These are phyloP conservation scores for Diachasmimorpha longicaudata DNA, from an alignment of 1,140 invertebrate genomes.

Conservation along the genomic window DNA sequence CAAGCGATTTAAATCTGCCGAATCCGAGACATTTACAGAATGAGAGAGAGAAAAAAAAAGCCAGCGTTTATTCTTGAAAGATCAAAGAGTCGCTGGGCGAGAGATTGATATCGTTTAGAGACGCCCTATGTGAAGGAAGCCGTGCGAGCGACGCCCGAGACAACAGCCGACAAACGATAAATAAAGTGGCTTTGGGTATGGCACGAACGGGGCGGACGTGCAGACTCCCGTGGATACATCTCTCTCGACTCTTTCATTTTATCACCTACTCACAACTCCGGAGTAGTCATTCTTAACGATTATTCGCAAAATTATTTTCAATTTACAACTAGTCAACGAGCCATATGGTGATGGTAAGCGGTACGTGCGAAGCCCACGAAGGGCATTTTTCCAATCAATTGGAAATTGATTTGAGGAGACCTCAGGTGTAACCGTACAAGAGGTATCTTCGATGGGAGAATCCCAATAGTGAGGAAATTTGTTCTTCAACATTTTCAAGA, in stretches of 20 bases:
- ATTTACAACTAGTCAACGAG: no score
- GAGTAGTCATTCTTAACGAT: no score
- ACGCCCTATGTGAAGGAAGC: neutral
- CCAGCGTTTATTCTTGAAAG: neutral
- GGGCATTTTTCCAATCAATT: no score
- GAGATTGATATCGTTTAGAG: slow-evolving; percentile 10
- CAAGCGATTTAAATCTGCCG: slow-evolving; percentile 7
- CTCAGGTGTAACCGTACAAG: no score
- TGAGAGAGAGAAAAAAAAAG: neutral
- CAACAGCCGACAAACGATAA: slow-evolving; percentile 10
- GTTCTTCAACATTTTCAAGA: no score
- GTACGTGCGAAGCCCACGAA: no score
- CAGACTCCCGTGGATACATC: neutral
- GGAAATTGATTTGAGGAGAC: no score
- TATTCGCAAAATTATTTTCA: no score
- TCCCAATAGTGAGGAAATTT: no score
- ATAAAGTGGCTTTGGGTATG: slow-evolving; percentile 6
- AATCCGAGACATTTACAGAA: neutral
- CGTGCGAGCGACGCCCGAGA: slow-evolving; percentile 1
- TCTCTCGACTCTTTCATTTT: neutral
- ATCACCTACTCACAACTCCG: neutral
- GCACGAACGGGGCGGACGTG: slow-evolving; percentile 2
- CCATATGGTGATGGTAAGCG: no score
- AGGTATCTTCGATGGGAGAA: no score
- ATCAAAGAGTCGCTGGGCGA: neutral